Evolutionary conservation across 2,888 invertebrate genomes (phyloP), one percentile per base, ranked within the genome.

Genomic region (Dorcus parallelipipedus): DNA sequence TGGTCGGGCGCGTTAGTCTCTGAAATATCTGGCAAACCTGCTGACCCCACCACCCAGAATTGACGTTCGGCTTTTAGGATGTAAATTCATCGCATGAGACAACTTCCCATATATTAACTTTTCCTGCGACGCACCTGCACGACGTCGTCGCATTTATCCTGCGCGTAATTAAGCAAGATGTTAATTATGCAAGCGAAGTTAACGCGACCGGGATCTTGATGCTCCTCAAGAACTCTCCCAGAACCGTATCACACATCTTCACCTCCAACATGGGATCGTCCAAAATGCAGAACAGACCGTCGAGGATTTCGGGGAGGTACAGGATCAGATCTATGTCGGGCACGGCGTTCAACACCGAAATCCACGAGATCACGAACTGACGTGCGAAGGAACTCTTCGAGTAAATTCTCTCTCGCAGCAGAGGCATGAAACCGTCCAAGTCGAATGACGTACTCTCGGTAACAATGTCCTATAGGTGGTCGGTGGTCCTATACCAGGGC

Each of bases 321-420:
- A 87, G 83, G 43, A 95, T 83, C 79, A 99, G 88, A 75, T 95
- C 91, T 69, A 97, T 90, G 75, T 92, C 92, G 3, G 99, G 98
- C 60, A 97, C 95, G 5, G 95, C 93, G 80, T 97, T 93, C 72
- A 99, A 83, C 63, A 95, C 93, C 9, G 91, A 88, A 69, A 99
- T 88, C 99, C 99, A 99, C n/a, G 95, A 94, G 69, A 98, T 94
- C 10, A 97, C 87, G 81, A 98, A 98, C 78, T 97, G 95, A 4
- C 96, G 83, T 41, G 93, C 93, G 80, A 91, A 93, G 38, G 94
- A 86, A 78, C 91, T 92, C 75, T 91, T 93, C 9, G 94, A 89
- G 80, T 96, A 96, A 69, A 99, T 90, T 69, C 96, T 84, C 80
- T 97, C 95, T 52, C 94, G 84, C 50, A 99, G 80, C 65, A 96